phyloP scores from a whole-genome alignment of 2,797 vertebrate species.

The Petrocephalus schoutedeni region DNA sequence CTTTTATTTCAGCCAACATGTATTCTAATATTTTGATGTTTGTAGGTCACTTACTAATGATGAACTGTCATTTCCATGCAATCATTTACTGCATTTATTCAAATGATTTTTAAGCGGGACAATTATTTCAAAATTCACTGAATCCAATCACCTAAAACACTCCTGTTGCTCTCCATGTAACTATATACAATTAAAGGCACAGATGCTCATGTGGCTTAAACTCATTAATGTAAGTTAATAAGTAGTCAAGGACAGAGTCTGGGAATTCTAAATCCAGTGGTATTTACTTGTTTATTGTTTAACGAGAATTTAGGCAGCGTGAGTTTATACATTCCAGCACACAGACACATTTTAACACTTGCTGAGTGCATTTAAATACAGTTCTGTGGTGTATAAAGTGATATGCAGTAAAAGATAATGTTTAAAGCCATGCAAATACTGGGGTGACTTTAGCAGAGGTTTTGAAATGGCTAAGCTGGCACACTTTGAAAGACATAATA shows the following conservation, averaged over 20 bases:
- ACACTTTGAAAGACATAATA: no score
- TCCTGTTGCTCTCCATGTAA: not conserved
- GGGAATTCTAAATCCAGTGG: not conserved
- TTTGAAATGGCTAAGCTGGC: no score
- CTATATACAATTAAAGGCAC: not conserved
- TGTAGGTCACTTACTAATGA: constrained; percentile 53
- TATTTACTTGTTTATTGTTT: not conserved
- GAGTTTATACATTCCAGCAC: not conserved
- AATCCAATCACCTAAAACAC: not conserved
- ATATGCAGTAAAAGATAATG: not conserved
- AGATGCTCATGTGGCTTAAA: not conserved
- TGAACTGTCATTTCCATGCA: constrained; percentile 48
- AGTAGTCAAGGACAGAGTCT: not conserved
- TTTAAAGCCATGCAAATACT: not conserved
- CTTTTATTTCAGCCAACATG: constrained; percentile 43
- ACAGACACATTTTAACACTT: not conserved
- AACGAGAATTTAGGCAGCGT: not conserved
- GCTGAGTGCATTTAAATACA: not conserved
- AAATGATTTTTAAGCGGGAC: not conserved
- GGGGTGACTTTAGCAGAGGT: no score
- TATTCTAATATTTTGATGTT: constrained; percentile 47
- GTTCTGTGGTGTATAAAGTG: not conserved
- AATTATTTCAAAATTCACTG: not conserved
- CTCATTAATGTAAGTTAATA: constrained; percentile 2
- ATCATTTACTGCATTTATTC: constrained; percentile 30